Conservation (phyloP, 2,113 vertebrate genomes). For the Rhinichthys klamathensis region DNA sequence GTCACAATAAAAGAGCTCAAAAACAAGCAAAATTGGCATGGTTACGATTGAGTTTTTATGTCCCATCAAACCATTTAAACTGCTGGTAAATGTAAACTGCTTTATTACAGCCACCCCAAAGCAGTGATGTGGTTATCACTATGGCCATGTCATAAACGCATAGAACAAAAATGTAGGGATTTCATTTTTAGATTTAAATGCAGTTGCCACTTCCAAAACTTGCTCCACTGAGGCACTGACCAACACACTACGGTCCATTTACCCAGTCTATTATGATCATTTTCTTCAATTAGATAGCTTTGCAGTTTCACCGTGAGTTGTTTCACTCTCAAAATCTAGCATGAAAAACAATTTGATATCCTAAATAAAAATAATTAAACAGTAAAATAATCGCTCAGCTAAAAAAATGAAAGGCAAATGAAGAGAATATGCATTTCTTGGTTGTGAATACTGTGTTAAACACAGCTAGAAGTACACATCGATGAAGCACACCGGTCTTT, state of each 20-base stretch:
- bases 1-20: no score
- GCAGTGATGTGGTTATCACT: not conserved
- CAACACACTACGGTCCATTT: not conserved
- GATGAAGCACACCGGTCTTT: conserved; percentile 6
- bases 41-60: no score
- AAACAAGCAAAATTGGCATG: no score
- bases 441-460: conserved; percentile 2
- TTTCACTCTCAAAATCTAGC: not conserved
- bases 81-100: not conserved
- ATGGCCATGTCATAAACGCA: not conserved
- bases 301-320: not conserved
- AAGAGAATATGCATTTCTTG: conserved; percentile 21
- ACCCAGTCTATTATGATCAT: not conserved
- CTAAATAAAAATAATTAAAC: conserved; percentile 14
- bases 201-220: not conserved
- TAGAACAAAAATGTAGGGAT: not conserved
- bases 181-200: not conserved
- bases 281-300: not conserved
- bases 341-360: not conserved
- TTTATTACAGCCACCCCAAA: not conserved
- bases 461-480: not conserved
- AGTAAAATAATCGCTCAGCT: not conserved
- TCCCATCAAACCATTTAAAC: not conserved
- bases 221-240: not conserved
- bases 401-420: not conserved